Base-by-base conservation (phyloP, 2,888 invertebrate species). In the Pelosia muscerda region DNA sequence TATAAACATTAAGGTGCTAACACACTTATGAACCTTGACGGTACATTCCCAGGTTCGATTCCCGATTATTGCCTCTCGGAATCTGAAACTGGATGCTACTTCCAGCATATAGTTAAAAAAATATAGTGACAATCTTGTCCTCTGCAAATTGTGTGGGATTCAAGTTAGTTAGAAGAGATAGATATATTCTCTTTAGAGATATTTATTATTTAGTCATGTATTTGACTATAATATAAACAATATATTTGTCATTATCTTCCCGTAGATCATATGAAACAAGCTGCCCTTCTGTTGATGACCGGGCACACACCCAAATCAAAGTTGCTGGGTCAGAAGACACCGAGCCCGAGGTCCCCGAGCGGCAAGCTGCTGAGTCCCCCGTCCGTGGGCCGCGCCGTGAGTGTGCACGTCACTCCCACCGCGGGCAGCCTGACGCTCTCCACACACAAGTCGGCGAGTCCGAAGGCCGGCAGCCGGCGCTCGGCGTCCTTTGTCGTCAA, bases 211-310 rank as follows among this genome's bases (percentile, higher is more conserved):
- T 19, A 19, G 1, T 19, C 5, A 6, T 19, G 42, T 19, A 15
- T 38, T 15, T 38, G 2, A 2, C 15, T 34, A 34, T 13, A 13
- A 34, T 34, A 34, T 8, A 38, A 15, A 38, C 4, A 42, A 38
- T 2, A 3, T 31, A 19, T 19, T 42, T 2, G 42, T 6, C 2
- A n/a, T 23, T 23, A 2, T 28, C 22, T 53, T 15, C 23, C 34
- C 38, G 2, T 38, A 95, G 95, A 95, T 77, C 90, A 91, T 77
- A 94, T 93, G 6, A 95, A 95, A 73, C 94, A 90, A 77, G 94
- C 92, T 1, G 95, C 95, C 1, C 84, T 95, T 49, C 88, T 94
- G 88, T 78, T 94, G 65, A 92, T 95, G 91, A 87, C 95, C 13
- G 90, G 94, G 1, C 92, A 91, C 84, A 88, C 91, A 25, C 88